Evolutionary conservation across 2,888 invertebrate species (phyloP), one percentile per base, ranked within the genome.

Genomic region (Bellardia pandia): DNA sequence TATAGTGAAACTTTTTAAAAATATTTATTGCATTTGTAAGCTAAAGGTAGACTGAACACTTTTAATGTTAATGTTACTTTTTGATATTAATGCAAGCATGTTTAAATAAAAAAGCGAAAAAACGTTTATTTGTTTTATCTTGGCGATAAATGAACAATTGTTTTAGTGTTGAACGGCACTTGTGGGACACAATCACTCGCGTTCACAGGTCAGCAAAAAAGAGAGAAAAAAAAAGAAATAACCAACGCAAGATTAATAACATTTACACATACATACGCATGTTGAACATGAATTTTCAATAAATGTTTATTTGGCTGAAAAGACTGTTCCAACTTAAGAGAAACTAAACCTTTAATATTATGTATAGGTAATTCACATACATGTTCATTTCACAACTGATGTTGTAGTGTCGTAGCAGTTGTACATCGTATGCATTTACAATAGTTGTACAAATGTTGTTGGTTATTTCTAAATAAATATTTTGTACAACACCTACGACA

Each of bases 81-180:
- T 81, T 56, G 11, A 71, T 56, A 30, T 45, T 62, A 40, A 71
- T 3, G 11, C 7, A 62, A 48, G 53, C 37, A 51, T 11, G 6
- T 42, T 23, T 45, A 8, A 45, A 42, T 23, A 60, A 64, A 72
- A 72, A 42, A 75, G 66, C 16, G 51, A 48, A 53, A 66, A 53
- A 74, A n/a, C 51, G 56, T 85, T 85, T 87, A 85, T 87, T 87
- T 87, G 74, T 75, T 85, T 85, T 82, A 85, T 87, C 87, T 78
- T 16, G 68, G 56, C 85, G 85, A 82, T 87, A 85, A 87, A 69
- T 85, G 69, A 71, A 87, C 87, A 78, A 87, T 87, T 85, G 87
- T 87, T 85, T 81, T 53, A 66, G 74, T 82, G 77, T 87, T 69
- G 69, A 78, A 85, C 85, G 64, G 78, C 85, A 85, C 85, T 85